phyloP scores from a whole-genome alignment of 2,113 vertebrate genomes.

The Trochalopteron elliotii region DNA sequence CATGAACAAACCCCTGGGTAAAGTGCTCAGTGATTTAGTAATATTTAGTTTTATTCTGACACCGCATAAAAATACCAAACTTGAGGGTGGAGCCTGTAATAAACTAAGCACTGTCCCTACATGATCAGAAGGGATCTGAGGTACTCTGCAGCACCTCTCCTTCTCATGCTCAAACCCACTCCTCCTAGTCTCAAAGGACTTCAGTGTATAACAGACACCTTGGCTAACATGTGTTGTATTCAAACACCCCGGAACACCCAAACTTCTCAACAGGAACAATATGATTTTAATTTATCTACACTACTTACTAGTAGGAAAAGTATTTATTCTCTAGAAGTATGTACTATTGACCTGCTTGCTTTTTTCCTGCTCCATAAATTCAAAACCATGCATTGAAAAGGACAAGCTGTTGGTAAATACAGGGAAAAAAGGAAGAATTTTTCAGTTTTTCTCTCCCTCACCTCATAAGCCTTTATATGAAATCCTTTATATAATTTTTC shows the following conservation, averaged over 20 bases:
- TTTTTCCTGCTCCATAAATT: neutral
- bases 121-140: neutral
- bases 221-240: neutral
- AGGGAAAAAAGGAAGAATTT: neutral
- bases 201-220: neutral
- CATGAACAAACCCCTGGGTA: neutral
- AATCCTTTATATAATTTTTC: neutral
- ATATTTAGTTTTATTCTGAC: neutral
- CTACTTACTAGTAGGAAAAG: neutral
- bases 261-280: neutral
- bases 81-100: fast-evolving
- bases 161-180: neutral
- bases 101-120: neutral
- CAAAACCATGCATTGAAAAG: neutral
- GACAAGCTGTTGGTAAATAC: neutral
- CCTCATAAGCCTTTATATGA: neutral
- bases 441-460: neutral
- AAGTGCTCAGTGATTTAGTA: neutral
- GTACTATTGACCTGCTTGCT: neutral
- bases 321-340: neutral
- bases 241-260: neutral
- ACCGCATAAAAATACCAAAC: neutral
- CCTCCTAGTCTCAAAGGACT: neutral
- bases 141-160: neutral
- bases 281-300: neutral